A percentile compares a stretch with the other conserved stretches of the same genome.
These are phyloP conservation scores for Sprattus sprattus DNA, from an alignment of 2,113 vertebrate genomes.

Conservation along the genomic window DNA sequence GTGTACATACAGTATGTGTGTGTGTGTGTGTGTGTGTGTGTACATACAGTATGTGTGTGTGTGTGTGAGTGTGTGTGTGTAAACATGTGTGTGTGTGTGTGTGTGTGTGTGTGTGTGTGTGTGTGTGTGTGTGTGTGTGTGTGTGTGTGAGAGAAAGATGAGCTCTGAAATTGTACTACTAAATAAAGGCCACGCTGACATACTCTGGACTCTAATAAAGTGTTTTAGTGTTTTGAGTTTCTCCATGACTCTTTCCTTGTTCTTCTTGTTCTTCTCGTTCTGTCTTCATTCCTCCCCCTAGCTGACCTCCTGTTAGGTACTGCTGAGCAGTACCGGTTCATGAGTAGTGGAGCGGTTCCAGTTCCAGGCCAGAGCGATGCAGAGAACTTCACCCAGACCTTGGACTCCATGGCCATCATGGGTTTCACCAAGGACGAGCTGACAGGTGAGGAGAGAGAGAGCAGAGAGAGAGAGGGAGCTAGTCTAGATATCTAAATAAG, in stretches of 20 bases:
- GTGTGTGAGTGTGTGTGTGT: too few species aligned
- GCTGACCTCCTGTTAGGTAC: slow-evolving; percentile 81
- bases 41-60: too few species aligned
- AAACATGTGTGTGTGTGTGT: too few species aligned
- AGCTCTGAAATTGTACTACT: too few species aligned
- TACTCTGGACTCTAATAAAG: neutral
- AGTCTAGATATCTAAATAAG: neutral
- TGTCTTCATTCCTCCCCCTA: slow-evolving; percentile 39
- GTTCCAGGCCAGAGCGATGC: slow-evolving; percentile 82
- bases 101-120: too few species aligned
- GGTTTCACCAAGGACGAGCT: slow-evolving; percentile 83
- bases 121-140: too few species aligned
- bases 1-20: too few species aligned
- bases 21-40: too few species aligned
- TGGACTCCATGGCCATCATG: slow-evolving; percentile 89
- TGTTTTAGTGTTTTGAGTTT: neutral
- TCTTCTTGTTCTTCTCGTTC: neutral
- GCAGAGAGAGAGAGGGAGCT: neutral
- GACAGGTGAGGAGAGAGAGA: slow-evolving; percentile 74
- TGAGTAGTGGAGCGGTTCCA: slow-evolving; percentile 78
- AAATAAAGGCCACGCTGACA: neutral
- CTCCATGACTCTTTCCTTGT: neutral
- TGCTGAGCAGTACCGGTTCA: slow-evolving; percentile 81
- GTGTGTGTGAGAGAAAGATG: too few species aligned
- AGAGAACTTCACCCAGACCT: slow-evolving; percentile 87